A percentile compares a stretch with the other conserved stretches of the same genome.
phyloP scores from a whole-genome alignment of 2,797 vertebrate genomes.

The Sebastolobus alascanus region DNA sequence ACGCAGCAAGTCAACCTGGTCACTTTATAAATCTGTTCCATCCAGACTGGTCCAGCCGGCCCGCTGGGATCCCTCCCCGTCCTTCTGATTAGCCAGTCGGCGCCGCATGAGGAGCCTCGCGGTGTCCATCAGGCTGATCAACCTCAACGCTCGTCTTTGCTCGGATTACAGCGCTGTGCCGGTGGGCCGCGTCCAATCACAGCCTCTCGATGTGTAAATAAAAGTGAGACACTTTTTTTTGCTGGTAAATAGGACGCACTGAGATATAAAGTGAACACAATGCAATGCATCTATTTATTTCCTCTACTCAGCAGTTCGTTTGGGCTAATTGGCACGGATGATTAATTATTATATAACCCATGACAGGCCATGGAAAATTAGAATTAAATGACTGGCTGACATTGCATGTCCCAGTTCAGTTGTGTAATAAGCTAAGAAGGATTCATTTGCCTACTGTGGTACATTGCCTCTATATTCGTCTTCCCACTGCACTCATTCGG shows the following conservation, averaged over 20 bases:
- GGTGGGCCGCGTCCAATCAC: conserved; percentile 46
- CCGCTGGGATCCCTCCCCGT: conserved; percentile 57
- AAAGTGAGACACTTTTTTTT: conserved; percentile 24
- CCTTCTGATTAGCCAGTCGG: conserved; percentile 61
- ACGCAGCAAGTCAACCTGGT: conserved; percentile 71
- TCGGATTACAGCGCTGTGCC: conserved; percentile 27
- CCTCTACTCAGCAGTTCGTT: conserved; percentile 66
- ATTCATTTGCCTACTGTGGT: conserved; percentile 55
- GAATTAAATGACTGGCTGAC: conserved; percentile 72
- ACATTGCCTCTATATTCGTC: conserved; percentile 24
- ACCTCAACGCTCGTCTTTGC: conserved; percentile 45
- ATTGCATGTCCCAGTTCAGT: conserved; percentile 69
- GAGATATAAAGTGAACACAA: conserved; percentile 49
- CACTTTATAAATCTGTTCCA: conserved; percentile 71
- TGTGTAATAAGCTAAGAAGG: conserved; percentile 63
- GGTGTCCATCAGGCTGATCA: conserved; percentile 52
- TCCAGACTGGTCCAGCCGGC: conserved; percentile 58
- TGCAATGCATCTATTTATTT: conserved; percentile 53
- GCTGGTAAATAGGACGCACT: conserved; percentile 34
- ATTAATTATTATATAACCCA: conserved; percentile 74
- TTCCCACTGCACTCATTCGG: conserved; percentile 30
- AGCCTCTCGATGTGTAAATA: conserved; percentile 34
- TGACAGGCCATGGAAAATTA: conserved; percentile 62
- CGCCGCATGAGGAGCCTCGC: conserved; percentile 40
- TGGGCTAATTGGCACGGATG: conserved; percentile 67